These are phyloP conservation scores for Acrocephalus scirpaceus DNA, from an alignment of 2,797 vertebrate species.

Conservation along the genomic window DNA sequence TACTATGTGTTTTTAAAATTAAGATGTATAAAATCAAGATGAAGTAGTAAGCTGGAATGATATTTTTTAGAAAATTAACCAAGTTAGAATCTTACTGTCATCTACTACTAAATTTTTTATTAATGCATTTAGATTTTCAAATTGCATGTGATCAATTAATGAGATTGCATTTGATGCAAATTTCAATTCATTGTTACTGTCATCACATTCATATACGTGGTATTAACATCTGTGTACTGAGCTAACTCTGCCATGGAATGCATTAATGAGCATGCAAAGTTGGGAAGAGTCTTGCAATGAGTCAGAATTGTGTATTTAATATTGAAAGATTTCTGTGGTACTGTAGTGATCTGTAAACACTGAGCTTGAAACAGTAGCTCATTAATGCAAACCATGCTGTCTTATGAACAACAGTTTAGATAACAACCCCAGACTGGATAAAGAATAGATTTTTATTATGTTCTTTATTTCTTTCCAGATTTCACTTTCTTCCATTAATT, in stretches of 20 bases:
- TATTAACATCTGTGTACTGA: background rate
- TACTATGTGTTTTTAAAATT: background rate
- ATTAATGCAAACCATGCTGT: background rate
- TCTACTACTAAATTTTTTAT: constrained; percentile 16
- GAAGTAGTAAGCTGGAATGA: background rate
- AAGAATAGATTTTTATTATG: background rate
- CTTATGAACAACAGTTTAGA: background rate
- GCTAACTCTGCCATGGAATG: background rate
- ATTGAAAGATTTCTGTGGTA: background rate
- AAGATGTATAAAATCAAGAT: background rate
- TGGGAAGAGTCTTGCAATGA: background rate
- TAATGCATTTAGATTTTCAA: constrained; percentile 44
- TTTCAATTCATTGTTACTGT: constrained; percentile 26
- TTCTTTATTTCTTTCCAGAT: background rate
- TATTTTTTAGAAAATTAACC: constrained; percentile 48
- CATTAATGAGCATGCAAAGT: background rate
- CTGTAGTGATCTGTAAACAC: background rate
- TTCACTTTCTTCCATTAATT: background rate
- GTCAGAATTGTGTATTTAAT: background rate
- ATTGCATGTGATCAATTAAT: constrained; percentile 20
- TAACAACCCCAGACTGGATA: background rate
- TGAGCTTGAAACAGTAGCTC: background rate
- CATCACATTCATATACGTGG: background rate
- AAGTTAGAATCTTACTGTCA: constrained; percentile 37
- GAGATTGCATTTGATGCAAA: constrained; percentile 36